Conservation (phyloP, 2,797 vertebrate genomes). For the Chiloscyllium punctatum region DNA sequence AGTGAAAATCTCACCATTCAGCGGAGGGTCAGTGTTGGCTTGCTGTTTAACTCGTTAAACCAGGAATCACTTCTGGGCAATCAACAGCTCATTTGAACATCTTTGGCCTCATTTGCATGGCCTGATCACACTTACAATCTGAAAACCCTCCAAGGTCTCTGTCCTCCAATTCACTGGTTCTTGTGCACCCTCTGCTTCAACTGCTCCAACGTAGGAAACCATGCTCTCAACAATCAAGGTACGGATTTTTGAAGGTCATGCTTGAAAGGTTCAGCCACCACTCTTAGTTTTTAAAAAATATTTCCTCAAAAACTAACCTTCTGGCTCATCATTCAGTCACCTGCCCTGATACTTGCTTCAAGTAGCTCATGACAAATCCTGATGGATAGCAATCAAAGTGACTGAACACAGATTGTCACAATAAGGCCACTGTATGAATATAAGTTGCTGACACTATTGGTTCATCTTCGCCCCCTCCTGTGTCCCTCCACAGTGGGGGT, state of each 20-base stretch:
- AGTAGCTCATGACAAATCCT: neutral
- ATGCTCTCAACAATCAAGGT: neutral
- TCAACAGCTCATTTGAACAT: neutral
- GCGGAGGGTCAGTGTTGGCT: neutral
- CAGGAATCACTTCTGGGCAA: neutral
- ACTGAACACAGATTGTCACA: neutral
- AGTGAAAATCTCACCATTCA: neutral
- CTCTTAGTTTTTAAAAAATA: neutral
- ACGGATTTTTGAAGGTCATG: neutral
- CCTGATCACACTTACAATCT: too few species aligned
- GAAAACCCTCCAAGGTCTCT: too few species aligned
- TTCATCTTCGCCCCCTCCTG: neutral
- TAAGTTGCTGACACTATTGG: neutral
- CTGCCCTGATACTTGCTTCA: neutral
- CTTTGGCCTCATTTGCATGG: neutral
- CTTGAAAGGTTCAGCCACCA: neutral
- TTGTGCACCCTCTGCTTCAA: neutral
- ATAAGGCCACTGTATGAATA: neutral
- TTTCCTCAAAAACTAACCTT: neutral
- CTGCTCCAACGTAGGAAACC: neutral
- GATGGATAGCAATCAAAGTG: neutral
- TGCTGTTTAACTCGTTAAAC: neutral
- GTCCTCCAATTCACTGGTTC: neutral
- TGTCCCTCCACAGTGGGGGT: too few species aligned
- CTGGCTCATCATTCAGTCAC: neutral